Conservation (phyloP, 2,113 vertebrate species). For the Petroica traversi region DNA sequence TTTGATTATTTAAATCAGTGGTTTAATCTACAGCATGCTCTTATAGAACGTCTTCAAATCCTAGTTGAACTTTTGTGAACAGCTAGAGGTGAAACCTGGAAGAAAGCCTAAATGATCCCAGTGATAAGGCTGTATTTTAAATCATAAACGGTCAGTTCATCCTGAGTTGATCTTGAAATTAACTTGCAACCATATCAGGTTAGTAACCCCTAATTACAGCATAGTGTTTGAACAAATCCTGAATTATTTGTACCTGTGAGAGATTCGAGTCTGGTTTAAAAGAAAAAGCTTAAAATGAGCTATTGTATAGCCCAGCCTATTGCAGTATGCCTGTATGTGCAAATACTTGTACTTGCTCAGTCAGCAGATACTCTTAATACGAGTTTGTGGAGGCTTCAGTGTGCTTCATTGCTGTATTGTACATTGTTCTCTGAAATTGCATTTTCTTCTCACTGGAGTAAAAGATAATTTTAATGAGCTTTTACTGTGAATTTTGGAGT, state of each 20-base stretch:
- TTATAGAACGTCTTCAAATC: not conserved
- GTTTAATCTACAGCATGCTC: not conserved
- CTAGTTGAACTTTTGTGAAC: not conserved
- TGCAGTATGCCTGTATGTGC: not conserved
- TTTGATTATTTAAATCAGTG: not conserved
- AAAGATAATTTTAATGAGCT: not conserved
- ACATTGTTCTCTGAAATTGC: not conserved
- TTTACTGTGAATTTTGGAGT: not conserved
- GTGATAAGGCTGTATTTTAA: not conserved
- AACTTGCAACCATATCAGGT: not conserved
- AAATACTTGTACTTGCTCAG: not conserved
- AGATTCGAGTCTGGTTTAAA: not conserved
- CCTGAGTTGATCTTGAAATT: not conserved
- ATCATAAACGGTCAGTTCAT: fast-evolving
- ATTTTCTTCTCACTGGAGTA: not conserved
- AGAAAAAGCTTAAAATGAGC: not conserved
- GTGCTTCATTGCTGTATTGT: not conserved
- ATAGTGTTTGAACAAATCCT: not conserved
- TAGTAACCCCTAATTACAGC: not conserved
- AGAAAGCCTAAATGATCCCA: not conserved
- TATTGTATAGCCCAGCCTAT: not conserved
- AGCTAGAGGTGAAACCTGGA: not conserved
- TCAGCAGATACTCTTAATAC: not conserved
- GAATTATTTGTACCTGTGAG: not conserved
- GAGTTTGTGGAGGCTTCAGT: not conserved